These are phyloP conservation scores for Tyto alba DNA, from an alignment of 2,113 vertebrate genomes.

Conservation along the genomic window DNA sequence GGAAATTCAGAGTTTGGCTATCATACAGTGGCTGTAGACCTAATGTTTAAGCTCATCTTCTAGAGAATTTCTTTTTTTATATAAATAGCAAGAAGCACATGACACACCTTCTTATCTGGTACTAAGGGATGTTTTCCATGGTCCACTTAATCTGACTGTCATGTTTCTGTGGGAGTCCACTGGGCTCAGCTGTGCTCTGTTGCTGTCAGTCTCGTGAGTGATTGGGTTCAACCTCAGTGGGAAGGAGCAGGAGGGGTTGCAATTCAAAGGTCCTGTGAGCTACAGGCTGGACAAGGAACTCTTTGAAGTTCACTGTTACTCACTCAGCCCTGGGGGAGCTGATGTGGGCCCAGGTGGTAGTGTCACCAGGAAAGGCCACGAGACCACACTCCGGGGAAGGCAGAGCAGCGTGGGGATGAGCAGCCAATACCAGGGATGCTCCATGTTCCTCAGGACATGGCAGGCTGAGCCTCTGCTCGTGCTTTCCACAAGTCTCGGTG, in stretches of 20 bases:
- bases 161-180: neutral
- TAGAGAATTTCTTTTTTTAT: neutral
- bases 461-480: neutral
- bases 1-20: neutral
- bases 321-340: neutral
- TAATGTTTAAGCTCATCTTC: neutral
- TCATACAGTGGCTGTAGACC: neutral
- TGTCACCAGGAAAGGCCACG: neutral
- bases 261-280: neutral
- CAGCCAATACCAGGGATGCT: neutral
- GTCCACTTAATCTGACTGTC: neutral
- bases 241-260: neutral
- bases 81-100: neutral
- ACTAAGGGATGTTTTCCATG: constrained; percentile 23
- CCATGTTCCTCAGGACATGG: neutral
- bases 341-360: neutral
- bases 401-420: neutral
- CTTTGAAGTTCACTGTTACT: neutral
- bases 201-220: constrained; percentile 32
- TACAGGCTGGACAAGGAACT: neutral
- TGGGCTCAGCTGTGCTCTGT: neutral
- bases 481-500: neutral
- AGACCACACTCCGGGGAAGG: neutral
- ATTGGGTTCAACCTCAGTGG: neutral
- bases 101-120: neutral